Evolutionary conservation across 2,888 invertebrate species (phyloP).

Genomic region (Asteroscopus sphinx): DNA sequence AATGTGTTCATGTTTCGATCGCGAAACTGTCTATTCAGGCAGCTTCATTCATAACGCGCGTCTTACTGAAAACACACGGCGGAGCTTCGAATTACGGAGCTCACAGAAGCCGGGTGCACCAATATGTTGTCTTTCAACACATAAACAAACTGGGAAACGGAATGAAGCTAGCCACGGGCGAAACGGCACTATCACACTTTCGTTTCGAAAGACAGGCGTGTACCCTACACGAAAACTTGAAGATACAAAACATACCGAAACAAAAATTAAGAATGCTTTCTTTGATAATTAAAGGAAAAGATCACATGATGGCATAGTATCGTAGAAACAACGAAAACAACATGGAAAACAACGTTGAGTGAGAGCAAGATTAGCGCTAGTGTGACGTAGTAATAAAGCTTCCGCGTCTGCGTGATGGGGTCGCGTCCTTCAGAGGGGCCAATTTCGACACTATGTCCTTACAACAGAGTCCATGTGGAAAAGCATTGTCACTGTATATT

Average conservation of each 20-base stretch:
- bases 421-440: constrained; percentile 68
- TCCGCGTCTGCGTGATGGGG: constrained; percentile 85
- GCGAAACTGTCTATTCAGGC: constrained; percentile 64
- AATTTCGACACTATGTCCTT: constrained; percentile 78
- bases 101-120: constrained; percentile 83
- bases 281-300: constrained; percentile 35
- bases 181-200: constrained; percentile 48
- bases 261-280: constrained; percentile 45
- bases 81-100: constrained; percentile 72
- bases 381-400: constrained; percentile 80
- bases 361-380: constrained; percentile 82
- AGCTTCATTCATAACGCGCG: constrained; percentile 78
- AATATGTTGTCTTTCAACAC: constrained; percentile 88
- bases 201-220: constrained; percentile 25
- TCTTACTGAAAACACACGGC: constrained; percentile 76
- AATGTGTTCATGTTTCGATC: constrained; percentile 43
- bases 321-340: constrained; percentile 65
- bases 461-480: constrained; percentile 74
- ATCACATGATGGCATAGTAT: constrained; percentile 51
- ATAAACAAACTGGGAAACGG: constrained; percentile 86
- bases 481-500: constrained; percentile 69
- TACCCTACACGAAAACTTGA: constrained; percentile 15
- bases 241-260: constrained; percentile 41
- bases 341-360: constrained; percentile 71
- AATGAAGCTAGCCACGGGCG: constrained; percentile 82